Base-by-base conservation (phyloP, 1,140 invertebrate species). In the Polypedilum vanderplanki region DNA sequence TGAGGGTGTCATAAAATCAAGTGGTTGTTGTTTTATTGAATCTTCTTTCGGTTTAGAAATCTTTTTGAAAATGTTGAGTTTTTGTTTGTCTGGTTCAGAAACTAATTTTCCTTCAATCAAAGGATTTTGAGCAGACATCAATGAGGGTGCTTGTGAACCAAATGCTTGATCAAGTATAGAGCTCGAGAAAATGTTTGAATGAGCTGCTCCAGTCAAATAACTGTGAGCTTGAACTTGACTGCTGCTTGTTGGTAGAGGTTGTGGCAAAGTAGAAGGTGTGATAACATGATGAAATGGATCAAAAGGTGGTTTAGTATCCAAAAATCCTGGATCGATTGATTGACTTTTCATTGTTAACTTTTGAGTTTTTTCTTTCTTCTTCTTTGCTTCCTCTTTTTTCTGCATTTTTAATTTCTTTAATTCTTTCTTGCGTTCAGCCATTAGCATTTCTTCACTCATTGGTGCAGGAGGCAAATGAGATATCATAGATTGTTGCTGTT, bases 1-100 rank as follows among this genome's bases (percentile, higher is more conserved):
- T 41, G 41, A 74, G 0, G 41, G 17, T 74, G 73, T 74, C 33
- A 74, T 41, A 3, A 41, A 41, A 41, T 74, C 41, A 20, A 17
- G 7, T 33, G 12, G 57, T 22, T 75, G 46, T 64, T 33, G 17
- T 12, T 65, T 64, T 5, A 33, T 8, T 0, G 46, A 18, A 77
- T 89, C 88, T 78, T 90, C 88, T 83, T 90, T 92, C 17, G 88
- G 87, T 84, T 91, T 92, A 74, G 90, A 80, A 57, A 93, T 91
- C 83, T 93, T 93, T 80, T 93, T 94, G 78, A 94, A 92, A 79
- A 94, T 92, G 83, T 93, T 93, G 24, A 93, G 81, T 81, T 94
- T 94, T 80, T 89, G 90, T 81, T 89, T 91, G 80, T 93, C 90
- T 1, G 91, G 91, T 81, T 93, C 91, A 3, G 87, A 89, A 0